Base-by-base conservation (phyloP, 1,140 invertebrate genomes). In the Paraescarpia echinospica region DNA sequence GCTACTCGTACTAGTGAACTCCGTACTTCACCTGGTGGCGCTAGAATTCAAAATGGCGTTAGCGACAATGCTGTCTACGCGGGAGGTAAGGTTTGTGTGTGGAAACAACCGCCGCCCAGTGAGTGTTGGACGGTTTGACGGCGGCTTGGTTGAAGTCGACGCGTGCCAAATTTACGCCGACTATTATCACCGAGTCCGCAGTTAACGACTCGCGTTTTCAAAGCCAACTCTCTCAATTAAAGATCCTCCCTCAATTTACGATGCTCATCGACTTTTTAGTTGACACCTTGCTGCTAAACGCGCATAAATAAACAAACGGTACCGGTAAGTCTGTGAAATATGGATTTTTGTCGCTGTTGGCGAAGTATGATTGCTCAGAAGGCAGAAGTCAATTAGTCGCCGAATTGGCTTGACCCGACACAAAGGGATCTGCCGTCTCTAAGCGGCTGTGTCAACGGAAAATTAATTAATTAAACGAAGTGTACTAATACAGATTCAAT, bases 281-380 rank as follows among this genome's bases (percentile, higher is more conserved):
- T 77, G 59, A 77, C 59, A 77, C 59, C 59, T 77, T 1, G 59
- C 59, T 77, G 22, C 1, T 77, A 77, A 77, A 31, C 59, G 59
- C 59, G 59, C 59, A 77, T 77, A 77, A 77, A 77, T 77, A 77
- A 77, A 77, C 59, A 77, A 77, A 31, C 59, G 59, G 59, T 77
- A 77, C 59, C 59, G 22, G 27, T 2, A 77, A 77, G 59, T 77
- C 59, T 77, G 59, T 77, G 59, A 77, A 77, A 77, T 77, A 77
- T 77, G 59, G 59, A 77, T 77, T 77, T 77, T 77, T 77, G 14
- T 77, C 59, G 59, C 59, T 77, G 59, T 18, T 77, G 8, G 59
- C 27, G 59, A 77, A 77, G 18, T 77, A 77, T 77, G 59, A 77
- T 77, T 77, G 22, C 59, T 77, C 59, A 4, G 59, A 31, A 77